These are phyloP conservation scores for Sesamia inferens DNA, from an alignment of 2,888 invertebrate genomes.

Conservation along the genomic window DNA sequence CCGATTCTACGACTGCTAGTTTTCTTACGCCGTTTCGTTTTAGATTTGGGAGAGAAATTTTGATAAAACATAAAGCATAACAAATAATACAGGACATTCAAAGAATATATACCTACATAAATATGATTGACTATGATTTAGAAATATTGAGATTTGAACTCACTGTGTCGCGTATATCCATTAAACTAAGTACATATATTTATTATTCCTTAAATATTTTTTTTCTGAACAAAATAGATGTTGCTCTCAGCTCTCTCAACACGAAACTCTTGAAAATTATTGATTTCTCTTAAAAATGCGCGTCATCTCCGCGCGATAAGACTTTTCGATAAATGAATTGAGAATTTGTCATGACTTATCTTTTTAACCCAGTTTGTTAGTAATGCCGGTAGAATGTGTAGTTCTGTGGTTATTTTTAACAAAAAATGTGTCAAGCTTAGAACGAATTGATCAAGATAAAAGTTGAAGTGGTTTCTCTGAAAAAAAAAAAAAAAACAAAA, in stretches of 20 bases:
- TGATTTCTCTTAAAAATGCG: slow-evolving; percentile 29
- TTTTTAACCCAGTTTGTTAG: slow-evolving; percentile 38
- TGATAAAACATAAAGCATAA: background rate
- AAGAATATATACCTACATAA: too few relatives aligned
- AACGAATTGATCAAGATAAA: slow-evolving; percentile 38
- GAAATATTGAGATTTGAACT: background rate
- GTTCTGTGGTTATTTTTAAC: slow-evolving; percentile 38
- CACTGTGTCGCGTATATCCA: background rate
- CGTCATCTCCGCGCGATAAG: slow-evolving; percentile 30
- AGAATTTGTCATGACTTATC: slow-evolving; percentile 43
- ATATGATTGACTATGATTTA: background rate
- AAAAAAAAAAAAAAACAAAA: slow-evolving; percentile 5
- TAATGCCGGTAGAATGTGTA: slow-evolving; percentile 21
- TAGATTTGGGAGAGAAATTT: background rate
- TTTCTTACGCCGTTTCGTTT: background rate
- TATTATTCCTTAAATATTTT: background rate
- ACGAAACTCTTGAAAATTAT: background rate
- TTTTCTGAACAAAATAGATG: background rate
- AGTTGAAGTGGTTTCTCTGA: slow-evolving; percentile 23
- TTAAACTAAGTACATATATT: background rate
- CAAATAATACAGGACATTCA: background rate
- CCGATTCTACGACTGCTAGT: background rate
- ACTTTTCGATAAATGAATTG: slow-evolving; percentile 21
- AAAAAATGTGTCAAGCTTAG: slow-evolving; percentile 35
- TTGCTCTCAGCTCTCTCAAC: background rate